These are phyloP conservation scores for Chrysocyon brachyurus DNA, from an alignment of 2,797 vertebrate species.

Conservation along the genomic window DNA sequence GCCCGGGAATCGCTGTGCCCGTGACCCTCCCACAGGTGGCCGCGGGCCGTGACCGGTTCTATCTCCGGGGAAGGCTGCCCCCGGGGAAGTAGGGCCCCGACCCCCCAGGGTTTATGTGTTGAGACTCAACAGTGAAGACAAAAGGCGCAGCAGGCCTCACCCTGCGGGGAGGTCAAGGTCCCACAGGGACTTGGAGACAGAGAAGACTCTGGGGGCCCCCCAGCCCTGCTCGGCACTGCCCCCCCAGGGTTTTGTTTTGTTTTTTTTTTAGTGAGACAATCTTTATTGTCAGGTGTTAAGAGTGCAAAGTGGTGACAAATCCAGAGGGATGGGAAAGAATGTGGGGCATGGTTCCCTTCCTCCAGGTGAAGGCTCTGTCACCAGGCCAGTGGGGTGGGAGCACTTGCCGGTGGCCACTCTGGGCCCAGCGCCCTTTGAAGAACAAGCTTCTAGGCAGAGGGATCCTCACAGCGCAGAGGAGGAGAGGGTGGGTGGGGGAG, in stretches of 20 bases:
- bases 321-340: not conserved
- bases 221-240: not conserved
- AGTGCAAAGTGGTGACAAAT: slow-evolving; percentile 71
- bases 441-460: not conserved
- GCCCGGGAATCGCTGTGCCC: not conserved
- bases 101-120: not conserved
- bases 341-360: not conserved
- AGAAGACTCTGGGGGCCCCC: not conserved
- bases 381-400: not conserved
- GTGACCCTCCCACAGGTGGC: not conserved
- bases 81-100: not conserved
- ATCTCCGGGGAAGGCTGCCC: not conserved
- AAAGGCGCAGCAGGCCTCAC: not conserved
- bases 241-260: too few species aligned
- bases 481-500: not conserved
- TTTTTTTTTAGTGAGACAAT: slow-evolving; percentile 33
- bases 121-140: slow-evolving; percentile 5
- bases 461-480: not conserved
- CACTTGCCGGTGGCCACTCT: not conserved
- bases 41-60: not conserved
- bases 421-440: not conserved
- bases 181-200: not conserved
- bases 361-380: not conserved
- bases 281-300: slow-evolving; percentile 80
- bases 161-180: not conserved